These are phyloP conservation scores for Neotoxoptera formosana DNA, from an alignment of 1,140 invertebrate species.

Conservation along the genomic window DNA sequence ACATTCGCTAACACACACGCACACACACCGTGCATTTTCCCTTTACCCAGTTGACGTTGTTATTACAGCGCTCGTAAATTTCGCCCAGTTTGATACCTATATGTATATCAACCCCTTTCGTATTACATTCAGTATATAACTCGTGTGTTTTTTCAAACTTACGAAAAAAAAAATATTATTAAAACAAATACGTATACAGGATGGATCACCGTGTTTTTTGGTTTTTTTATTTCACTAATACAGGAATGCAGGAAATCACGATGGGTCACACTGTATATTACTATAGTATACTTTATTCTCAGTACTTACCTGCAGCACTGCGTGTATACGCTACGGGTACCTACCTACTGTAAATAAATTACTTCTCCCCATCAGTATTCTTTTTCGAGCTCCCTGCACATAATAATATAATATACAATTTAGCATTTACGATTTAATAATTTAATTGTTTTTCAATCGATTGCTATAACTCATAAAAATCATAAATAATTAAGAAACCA, in stretches of 20 bases:
- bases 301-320: neutral
- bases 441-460: neutral
- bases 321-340: neutral
- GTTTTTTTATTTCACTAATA: neutral
- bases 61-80: constrained; percentile 52
- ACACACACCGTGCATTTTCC: neutral
- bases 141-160: neutral
- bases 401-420: neutral
- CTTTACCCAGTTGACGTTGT: neutral
- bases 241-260: neutral
- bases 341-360: neutral
- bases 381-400: neutral
- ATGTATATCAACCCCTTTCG: neutral
- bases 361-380: too few relatives aligned
- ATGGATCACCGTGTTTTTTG: neutral
- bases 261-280: neutral
- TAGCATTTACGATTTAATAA: neutral
- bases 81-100: neutral
- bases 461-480: neutral
- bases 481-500: too few relatives aligned
- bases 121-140: neutral
- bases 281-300: neutral
- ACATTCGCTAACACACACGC: neutral
- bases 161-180: neutral
- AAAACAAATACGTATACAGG: neutral